These are phyloP conservation scores for Epirrhoe tristata DNA, from an alignment of 2,888 invertebrate genomes.

Conservation along the genomic window DNA sequence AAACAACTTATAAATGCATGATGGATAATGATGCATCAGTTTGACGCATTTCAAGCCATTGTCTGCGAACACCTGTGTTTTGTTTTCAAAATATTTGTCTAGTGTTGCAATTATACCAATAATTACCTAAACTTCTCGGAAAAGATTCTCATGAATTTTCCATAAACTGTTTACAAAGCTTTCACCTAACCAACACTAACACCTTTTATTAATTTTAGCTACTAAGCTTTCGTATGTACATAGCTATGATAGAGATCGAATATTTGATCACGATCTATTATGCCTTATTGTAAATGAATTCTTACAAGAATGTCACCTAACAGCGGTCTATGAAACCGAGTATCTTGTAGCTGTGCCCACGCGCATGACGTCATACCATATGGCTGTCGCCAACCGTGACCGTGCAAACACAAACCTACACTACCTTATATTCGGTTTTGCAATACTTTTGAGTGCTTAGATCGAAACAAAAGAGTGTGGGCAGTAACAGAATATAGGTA, in stretches of 20 bases:
- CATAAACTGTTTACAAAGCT: too few species aligned
- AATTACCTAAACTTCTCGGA: neutral
- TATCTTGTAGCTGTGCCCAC: slow-evolving; percentile 47
- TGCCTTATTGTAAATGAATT: neutral
- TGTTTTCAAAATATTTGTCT: neutral
- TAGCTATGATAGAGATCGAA: neutral
- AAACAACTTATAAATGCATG: slow-evolving; percentile 15
- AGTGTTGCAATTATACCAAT: neutral
- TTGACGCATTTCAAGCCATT: slow-evolving; percentile 15
- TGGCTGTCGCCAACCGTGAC: slow-evolving; percentile 50
- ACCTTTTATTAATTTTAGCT: too few species aligned
- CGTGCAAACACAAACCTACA: slow-evolving; percentile 41
- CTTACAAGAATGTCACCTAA: slow-evolving; percentile 2
- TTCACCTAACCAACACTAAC: too few species aligned
- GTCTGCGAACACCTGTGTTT: slow-evolving; percentile 1
- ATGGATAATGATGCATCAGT: slow-evolving; percentile 3
- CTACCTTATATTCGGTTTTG: slow-evolving; percentile 30
- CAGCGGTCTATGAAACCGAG: slow-evolving; percentile 1
- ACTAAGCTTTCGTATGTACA: neutral
- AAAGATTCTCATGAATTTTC: too few species aligned
- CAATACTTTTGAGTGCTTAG: slow-evolving; percentile 5
- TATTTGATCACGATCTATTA: neutral
- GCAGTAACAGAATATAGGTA: neutral
- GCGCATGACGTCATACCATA: slow-evolving; percentile 60
- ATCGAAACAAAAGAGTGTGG: neutral